Percentiles rank a stretch among this genome's conserved stretches.
Evolutionary conservation across 2,888 invertebrate genomes (phyloP).

Genomic region (Dione vanillae): DNA sequence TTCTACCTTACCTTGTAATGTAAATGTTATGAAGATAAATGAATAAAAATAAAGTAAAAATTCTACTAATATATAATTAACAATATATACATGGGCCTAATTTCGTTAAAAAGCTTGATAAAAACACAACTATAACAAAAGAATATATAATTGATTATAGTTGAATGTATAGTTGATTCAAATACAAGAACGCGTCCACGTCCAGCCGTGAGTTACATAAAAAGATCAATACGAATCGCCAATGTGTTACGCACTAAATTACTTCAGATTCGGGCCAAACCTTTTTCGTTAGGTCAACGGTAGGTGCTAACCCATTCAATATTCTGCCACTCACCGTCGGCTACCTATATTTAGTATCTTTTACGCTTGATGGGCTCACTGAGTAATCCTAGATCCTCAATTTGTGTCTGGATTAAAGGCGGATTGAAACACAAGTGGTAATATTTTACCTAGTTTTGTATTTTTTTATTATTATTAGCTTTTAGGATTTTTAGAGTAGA

Average conservation of each 20-base stretch:
- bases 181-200: constrained; percentile 9
- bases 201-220: constrained; percentile 33
- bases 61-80: too few species aligned
- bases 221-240: constrained; percentile 42
- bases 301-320: constrained; percentile 62
- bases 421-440: neutral
- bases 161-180: neutral
- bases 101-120: too few species aligned
- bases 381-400: constrained; percentile 26
- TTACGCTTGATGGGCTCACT: constrained; percentile 29
- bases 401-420: neutral
- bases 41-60: too few species aligned
- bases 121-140: too few species aligned
- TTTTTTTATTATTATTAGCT: neutral
- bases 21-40: too few species aligned
- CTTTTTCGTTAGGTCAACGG: constrained; percentile 74
- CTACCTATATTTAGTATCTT: constrained; percentile 9
- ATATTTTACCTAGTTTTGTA: neutral
- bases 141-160: too few species aligned
- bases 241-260: constrained; percentile 47
- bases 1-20: too few species aligned
- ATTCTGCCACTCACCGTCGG: constrained; percentile 45
- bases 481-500: too few species aligned
- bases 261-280: constrained; percentile 49
- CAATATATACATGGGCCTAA: too few species aligned